Percentiles rank a stretch among this genome's conserved stretches.
Evolutionary conservation across 2,797 vertebrate species (phyloP).

Genomic region (Mus spretus): DNA sequence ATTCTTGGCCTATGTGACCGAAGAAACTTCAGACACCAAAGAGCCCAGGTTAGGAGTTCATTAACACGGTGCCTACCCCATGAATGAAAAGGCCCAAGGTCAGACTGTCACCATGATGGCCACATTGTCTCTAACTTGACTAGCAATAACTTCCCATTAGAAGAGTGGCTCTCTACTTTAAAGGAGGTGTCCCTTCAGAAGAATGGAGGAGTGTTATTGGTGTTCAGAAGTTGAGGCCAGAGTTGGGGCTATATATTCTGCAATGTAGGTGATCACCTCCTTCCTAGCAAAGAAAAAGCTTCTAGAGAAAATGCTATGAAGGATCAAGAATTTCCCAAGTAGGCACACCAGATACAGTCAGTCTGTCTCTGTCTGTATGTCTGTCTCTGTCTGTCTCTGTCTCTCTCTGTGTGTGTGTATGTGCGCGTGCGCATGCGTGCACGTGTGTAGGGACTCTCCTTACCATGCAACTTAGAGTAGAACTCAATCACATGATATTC

Average conservation of each 20-base stretch:
- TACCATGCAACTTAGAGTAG: background rate
- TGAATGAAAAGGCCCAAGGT: background rate
- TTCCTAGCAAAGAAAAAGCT: background rate
- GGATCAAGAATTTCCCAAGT: rapidly evolving
- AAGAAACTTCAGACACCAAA: background rate
- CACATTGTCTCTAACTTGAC: background rate
- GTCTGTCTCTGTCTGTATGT: too few species aligned
- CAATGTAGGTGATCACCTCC: background rate
- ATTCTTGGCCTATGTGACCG: background rate
- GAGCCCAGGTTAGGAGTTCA: background rate
- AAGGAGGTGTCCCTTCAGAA: background rate
- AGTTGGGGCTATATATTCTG: background rate
- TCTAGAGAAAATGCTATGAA: background rate
- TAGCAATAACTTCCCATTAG: background rate
- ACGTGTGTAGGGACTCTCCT: background rate
- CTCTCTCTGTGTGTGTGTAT: background rate
- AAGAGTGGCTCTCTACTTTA: background rate
- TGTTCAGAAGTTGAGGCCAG: background rate
- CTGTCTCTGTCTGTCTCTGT: background rate
- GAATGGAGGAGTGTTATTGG: background rate
- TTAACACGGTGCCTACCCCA: background rate
- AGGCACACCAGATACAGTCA: background rate
- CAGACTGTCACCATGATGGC: background rate
- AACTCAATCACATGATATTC: background rate
- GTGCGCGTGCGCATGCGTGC: background rate